A percentile compares a stretch with the other conserved stretches of the same genome.
Evolutionary conservation across 2,797 vertebrate species (phyloP).

Genomic region (Passerculus sandwichensis): DNA sequence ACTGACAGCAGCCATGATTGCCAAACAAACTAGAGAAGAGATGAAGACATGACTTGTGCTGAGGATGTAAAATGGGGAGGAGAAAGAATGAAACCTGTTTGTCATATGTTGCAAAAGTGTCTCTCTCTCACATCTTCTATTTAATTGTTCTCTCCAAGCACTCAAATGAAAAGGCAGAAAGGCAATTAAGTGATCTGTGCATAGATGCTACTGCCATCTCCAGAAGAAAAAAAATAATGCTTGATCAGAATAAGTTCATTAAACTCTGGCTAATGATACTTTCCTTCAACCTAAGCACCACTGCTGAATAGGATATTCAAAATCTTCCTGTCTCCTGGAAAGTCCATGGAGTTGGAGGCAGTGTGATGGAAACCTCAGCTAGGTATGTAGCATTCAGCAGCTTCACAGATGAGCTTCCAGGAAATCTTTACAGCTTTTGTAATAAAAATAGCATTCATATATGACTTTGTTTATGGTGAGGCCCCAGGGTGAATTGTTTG

Average conservation of each 20-base stretch:
- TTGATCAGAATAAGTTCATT: background rate
- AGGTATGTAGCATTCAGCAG: slow-evolving; percentile 16
- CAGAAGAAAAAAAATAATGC: background rate
- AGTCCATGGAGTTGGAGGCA: background rate
- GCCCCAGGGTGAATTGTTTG: background rate
- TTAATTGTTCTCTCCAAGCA: background rate
- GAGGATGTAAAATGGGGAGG: background rate
- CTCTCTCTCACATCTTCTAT: background rate
- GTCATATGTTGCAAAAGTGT: background rate
- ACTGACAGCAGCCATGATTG: background rate
- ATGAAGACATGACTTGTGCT: background rate
- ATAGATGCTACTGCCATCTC: background rate
- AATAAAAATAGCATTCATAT: slow-evolving; percentile 57
- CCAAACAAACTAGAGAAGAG: background rate
- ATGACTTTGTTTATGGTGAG: slow-evolving; percentile 50
- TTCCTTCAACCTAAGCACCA: background rate
- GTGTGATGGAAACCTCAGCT: slow-evolving; percentile 8
- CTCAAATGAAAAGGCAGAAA: background rate
- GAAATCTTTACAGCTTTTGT: slow-evolving; percentile 51
- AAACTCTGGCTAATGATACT: background rate
- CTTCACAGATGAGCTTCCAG: slow-evolving; percentile 57
- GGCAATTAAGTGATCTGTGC: background rate
- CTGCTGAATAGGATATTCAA: background rate
- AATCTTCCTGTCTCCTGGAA: slow-evolving; percentile 36
- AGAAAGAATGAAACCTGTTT: background rate